Conservation (phyloP, 2,797 vertebrate species). For the Leptatherina wallacei region DNA sequence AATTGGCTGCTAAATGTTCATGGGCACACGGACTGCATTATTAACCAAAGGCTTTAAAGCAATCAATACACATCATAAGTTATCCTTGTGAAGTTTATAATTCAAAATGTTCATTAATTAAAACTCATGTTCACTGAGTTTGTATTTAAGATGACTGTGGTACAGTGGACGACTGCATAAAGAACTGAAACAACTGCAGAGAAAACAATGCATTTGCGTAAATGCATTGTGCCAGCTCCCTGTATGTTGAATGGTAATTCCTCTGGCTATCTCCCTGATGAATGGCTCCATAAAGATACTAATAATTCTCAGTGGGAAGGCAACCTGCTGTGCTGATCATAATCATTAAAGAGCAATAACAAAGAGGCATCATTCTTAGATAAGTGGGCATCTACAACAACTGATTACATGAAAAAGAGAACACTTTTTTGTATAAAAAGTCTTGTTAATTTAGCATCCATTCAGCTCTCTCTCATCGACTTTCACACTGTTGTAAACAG, state of each 20-base stretch:
- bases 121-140: background rate
- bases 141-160: background rate
- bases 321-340: slow-evolving; percentile 45
- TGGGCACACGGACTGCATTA: background rate
- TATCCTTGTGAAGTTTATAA: background rate
- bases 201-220: background rate
- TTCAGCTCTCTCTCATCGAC: slow-evolving; percentile 38
- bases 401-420: slow-evolving; percentile 7
- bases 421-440: slow-evolving; percentile 6
- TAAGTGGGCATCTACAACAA: slow-evolving; percentile 34
- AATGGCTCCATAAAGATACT: slow-evolving; percentile 50
- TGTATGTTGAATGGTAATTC: slow-evolving; percentile 8
- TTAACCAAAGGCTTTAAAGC: background rate
- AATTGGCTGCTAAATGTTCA: background rate
- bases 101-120: background rate
- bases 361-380: slow-evolving; percentile 22
- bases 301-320: slow-evolving; percentile 25
- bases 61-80: background rate
- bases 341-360: slow-evolving; percentile 43
- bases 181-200: background rate
- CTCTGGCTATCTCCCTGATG: slow-evolving; percentile 32
- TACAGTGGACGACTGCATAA: background rate
- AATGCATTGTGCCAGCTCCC: slow-evolving; percentile 7
- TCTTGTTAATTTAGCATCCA: slow-evolving; percentile 34
- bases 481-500: slow-evolving; percentile 84